Conservation (phyloP, 2,888 invertebrate genomes). For the Sturmia bella region DNA sequence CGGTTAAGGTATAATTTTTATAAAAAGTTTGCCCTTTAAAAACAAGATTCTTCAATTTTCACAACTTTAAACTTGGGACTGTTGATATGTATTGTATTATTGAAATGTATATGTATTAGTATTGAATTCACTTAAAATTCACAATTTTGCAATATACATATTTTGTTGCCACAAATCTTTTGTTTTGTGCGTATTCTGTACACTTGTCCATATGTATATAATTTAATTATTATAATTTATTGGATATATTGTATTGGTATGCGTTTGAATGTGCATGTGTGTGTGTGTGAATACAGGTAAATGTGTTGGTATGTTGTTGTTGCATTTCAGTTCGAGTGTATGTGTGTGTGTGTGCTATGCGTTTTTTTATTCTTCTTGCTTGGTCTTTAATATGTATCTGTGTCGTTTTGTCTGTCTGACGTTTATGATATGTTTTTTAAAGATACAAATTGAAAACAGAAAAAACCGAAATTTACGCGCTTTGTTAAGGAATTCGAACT, state of each 20-base stretch:
- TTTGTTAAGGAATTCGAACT: conserved; percentile 76
- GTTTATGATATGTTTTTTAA: conserved; percentile 57
- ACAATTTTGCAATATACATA: conserved; percentile 4
- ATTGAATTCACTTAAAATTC: conserved; percentile 14
- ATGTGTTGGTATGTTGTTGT: conserved; percentile 52
- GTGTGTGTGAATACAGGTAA: conserved; percentile 45
- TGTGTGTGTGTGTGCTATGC: conserved; percentile 31
- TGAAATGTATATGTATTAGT: conserved; percentile 8
- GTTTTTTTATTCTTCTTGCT: conserved; percentile 28
- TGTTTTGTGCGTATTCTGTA: no score
- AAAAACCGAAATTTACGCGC: conserved; percentile 68
- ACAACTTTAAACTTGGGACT: conserved; percentile 50
- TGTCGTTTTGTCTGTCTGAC: conserved; percentile 59
- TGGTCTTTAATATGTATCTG: conserved; percentile 24
- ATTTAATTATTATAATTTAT: conserved; percentile 20
- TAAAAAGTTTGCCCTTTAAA: conserved; percentile 3
- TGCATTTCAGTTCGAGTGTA: conserved; percentile 45
- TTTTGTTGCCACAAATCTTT: conserved; percentile 23
- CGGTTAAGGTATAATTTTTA: conserved; percentile 7
- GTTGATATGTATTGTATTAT: conserved; percentile 64
- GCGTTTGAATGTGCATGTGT: conserved; percentile 24
- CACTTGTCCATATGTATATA: conserved; percentile 42
- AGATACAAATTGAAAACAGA: conserved; percentile 63
- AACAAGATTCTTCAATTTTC: conserved; percentile 25
- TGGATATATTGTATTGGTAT: conserved; percentile 45